Base-by-base conservation (phyloP, 2,113 vertebrate species). In the Grammomys surdaster region DNA sequence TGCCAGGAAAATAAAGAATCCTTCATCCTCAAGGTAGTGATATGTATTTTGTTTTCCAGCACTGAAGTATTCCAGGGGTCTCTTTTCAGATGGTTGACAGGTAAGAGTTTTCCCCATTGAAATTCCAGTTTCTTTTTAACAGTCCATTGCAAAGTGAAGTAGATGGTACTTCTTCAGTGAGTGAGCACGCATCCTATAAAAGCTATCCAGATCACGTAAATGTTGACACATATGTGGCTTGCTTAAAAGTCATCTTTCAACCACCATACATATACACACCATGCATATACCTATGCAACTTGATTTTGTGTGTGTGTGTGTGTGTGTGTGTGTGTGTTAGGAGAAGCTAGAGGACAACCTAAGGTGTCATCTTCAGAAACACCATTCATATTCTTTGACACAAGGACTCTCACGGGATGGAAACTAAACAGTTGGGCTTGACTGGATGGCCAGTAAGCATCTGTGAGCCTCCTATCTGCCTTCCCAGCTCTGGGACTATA, bases 211-310 rank as follows among this genome's bases (percentile, higher is more conserved):
- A 91, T 91, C 2, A 60, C 40, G 54, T 56, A 92, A 56, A 33
- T 86, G 7, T 56, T 81, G 90, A 48, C 88, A 20, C 48, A 94
- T 2, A 56, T 26, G 16, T 88, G 14, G 51, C 20, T 75, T 96
- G 76, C 40, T 60, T 89, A 36, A 63, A 95, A 95, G 24, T 91
- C 14, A 2, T 67, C 80, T 91, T 96, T 96, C 17, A 24, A 60
- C 78, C 58, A 94, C 56, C 10, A 8, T 84, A 51, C 0, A 40
- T 24, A 78, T 16, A 78, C 19, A 73, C 20, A 16, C 95, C 65
- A 33, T 31, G 65, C 31, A 33, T 69, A 5, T 69, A 33, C 36
- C 80, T 91, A 56, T 56, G 26, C 36, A 48, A 81, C 24, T 58
- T 43, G 19, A 22, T 81, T 54, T 0, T 77, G 20, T 46, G 43